Evolutionary conservation across 53 echinoderm and acorn worm species (phyloP).

Genomic region (Crossaster papposus): DNA sequence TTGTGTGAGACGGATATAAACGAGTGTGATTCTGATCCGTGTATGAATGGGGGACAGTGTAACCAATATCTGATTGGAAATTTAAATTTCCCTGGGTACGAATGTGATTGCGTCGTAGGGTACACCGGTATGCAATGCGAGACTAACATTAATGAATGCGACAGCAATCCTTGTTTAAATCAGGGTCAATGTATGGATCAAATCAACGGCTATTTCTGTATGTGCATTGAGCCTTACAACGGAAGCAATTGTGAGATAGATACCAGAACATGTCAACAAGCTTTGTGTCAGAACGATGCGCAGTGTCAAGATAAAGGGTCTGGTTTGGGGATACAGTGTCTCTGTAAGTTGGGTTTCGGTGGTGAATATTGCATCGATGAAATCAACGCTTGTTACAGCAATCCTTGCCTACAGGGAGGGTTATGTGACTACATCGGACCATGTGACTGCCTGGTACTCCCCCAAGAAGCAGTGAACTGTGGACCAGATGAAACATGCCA

Average conservation of each 20-base stretch:
- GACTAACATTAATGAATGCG: slow-evolving; percentile 83
- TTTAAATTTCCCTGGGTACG: slow-evolving; percentile 83
- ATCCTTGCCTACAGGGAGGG: slow-evolving; percentile 81
- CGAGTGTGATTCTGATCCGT: slow-evolving; percentile 86
- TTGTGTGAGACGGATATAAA: slow-evolving; percentile 78
- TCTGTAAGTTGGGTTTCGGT: slow-evolving; percentile 77
- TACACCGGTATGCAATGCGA: slow-evolving; percentile 83
- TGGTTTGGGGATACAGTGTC: slow-evolving; percentile 78
- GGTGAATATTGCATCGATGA: slow-evolving; percentile 68
- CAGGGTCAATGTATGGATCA: slow-evolving; percentile 72
- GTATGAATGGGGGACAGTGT: slow-evolving; percentile 77
- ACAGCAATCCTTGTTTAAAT: slow-evolving; percentile 74
- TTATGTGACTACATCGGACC: slow-evolving; percentile 73
- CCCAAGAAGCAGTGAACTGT: slow-evolving; percentile 64
- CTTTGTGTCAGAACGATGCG: slow-evolving; percentile 76
- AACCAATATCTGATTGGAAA: slow-evolving; percentile 63
- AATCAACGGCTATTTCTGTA: slow-evolving; percentile 72
- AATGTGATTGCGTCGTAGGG: slow-evolving; percentile 75
- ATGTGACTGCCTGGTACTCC: slow-evolving; percentile 74
- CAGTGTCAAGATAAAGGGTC: slow-evolving; percentile 65
- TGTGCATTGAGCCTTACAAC: slow-evolving; percentile 66
- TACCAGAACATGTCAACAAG: slow-evolving; percentile 77
- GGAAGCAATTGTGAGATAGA: slow-evolving; percentile 84
- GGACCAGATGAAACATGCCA: slow-evolving; percentile 75
- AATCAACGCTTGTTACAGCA: slow-evolving; percentile 80